Base-by-base conservation (phyloP, 2,797 vertebrate species). In the Onychomys arenicola region DNA sequence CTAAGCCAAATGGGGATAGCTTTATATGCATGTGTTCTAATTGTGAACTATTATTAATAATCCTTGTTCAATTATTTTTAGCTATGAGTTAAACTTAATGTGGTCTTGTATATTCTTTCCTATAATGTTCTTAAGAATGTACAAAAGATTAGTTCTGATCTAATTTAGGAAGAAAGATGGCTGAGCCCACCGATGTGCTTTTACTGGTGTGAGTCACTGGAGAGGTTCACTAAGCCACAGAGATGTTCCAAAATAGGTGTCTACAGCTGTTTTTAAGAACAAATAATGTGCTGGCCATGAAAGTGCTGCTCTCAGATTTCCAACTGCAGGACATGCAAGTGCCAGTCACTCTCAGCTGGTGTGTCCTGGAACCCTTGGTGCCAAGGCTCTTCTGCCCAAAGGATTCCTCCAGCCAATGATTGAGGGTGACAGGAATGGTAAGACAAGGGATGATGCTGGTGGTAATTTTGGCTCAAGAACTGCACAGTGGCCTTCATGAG, bases 171-270 rank as follows among this genome's bases (percentile, higher is more conserved):
- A 65, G 29, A 25, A 16, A 92, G 90, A 78, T n/a, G 76, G 90
- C 17, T 67, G 80, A 32, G 69, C 57, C 75, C 40, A 87, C 75
- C 67, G 80, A 52, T 89, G 82, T 67, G 23, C 46, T n/a, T 89
- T 85, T 71, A 65, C 14, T 91, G 93, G 63, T 52, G 27, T 89
- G 95, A 91, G 63, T 95, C 90, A 67, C 75, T 69, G 75, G 61
- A 63, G 43, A 83, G 63, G n/a, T 55, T 95, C n/a, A 80, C 43
- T 8, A 87, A 97, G 91, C 71, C 94, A 14, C 75, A 71, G 73
- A 85, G 94, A 96, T 90, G 93, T 92, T 84, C 83, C 89, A n/a
- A 21, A 95, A 84, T 97, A 97, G 97, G 95, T 97, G 97, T 67
- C 86, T 52, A 52, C 89, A 97, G 93, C 89, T 98, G 96, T 73